These are phyloP conservation scores for Pterostichus niger DNA, from an alignment of 2,888 invertebrate species.

Conservation along the genomic window DNA sequence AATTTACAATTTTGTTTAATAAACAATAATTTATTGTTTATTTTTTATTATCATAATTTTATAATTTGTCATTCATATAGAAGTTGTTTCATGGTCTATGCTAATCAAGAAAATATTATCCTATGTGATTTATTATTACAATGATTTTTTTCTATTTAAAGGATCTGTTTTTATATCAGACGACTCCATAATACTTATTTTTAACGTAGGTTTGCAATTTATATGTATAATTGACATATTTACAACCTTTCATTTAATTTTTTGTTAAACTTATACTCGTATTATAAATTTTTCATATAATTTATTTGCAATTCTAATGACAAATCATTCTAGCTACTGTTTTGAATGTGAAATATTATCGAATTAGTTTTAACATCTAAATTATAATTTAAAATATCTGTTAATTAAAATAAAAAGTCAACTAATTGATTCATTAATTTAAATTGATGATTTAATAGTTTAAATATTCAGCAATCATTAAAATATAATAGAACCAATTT, in stretches of 20 bases:
- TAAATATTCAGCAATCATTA: background rate
- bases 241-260: background rate
- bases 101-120: background rate
- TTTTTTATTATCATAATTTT: background rate
- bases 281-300: background rate
- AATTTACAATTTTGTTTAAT: background rate
- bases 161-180: background rate
- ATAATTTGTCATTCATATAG: background rate
- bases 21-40: background rate
- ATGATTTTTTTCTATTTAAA: background rate
- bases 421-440: constrained; percentile 4
- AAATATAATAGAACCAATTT: background rate
- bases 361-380: background rate
- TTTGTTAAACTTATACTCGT: background rate
- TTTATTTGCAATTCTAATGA: background rate
- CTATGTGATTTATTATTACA: background rate
- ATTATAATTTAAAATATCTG: constrained; percentile 1
- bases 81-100: constrained; percentile 3
- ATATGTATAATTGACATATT: background rate
- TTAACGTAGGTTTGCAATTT: background rate
- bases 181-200: background rate
- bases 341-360: constrained; percentile 11
- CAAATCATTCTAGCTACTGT: background rate
- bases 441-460: background rate
- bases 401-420: background rate